Percentiles rank a stretch among this genome's conserved stretches.
phyloP scores from a whole-genome alignment of 2,113 vertebrate species.

The Aviceda subcristata region DNA sequence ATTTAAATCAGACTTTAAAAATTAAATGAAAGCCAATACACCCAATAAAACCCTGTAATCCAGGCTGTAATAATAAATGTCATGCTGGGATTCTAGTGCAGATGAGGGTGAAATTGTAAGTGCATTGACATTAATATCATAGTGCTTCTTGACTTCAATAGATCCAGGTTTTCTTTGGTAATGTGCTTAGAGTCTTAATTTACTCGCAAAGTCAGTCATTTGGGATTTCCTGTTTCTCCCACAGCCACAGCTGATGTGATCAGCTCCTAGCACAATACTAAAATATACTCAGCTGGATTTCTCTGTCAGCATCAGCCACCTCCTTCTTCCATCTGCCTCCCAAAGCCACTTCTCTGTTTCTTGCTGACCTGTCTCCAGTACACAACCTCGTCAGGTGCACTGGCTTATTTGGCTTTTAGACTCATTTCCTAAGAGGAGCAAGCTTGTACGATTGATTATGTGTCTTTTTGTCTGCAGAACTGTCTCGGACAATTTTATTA shows the following conservation, averaged over 20 bases:
- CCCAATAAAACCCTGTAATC: not conserved
- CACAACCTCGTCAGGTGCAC: not conserved
- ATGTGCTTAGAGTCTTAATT: not conserved
- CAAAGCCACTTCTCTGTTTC: not conserved
- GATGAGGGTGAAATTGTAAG: not conserved
- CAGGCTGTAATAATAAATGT: not conserved
- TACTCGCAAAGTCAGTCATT: not conserved
- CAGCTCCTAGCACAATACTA: not conserved
- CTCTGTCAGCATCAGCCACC: not conserved
- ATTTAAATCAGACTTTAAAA: slow-evolving; percentile 15
- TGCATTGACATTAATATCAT: not conserved
- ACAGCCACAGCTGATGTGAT: not conserved
- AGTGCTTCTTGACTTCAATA: not conserved
- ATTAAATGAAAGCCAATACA: not conserved
- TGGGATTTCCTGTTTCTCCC: not conserved
- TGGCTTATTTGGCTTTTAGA: not conserved
- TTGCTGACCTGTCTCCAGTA: not conserved
- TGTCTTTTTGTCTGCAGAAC: not conserved
- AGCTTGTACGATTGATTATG: not conserved
- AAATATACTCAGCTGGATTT: not conserved
- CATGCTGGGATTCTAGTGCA: not conserved
- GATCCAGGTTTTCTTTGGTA: not conserved
- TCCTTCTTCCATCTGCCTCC: not conserved
- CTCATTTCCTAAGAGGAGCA: not conserved
- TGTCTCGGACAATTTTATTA: not conserved